Evolutionary conservation across 2,113 vertebrate genomes (phyloP).

Genomic region (Chiloscyllium plagiosum): DNA sequence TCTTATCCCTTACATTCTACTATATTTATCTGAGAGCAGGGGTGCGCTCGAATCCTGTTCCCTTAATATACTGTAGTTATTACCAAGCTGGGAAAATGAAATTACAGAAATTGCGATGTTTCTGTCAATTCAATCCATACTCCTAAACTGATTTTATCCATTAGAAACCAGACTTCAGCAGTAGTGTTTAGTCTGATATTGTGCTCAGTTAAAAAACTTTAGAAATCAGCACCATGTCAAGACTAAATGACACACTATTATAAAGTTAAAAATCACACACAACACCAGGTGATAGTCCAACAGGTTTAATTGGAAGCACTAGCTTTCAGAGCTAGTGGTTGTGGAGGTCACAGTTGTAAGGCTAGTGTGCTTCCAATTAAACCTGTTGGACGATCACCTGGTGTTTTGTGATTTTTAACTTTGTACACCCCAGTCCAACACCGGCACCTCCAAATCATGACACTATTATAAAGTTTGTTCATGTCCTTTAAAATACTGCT

Average conservation of each 20-base stretch:
- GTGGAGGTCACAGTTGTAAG: no score
- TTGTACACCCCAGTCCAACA: no score
- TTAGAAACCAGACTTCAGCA: not conserved
- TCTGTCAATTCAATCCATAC: not conserved
- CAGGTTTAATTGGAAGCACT: no score
- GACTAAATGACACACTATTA: not conserved
- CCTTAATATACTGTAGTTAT: not conserved
- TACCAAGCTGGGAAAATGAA: not conserved
- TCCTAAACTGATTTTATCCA: not conserved
- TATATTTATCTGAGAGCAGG: not conserved
- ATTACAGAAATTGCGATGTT: not conserved
- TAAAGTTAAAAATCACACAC: not conserved
- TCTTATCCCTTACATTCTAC: not conserved
- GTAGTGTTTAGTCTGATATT: not conserved
- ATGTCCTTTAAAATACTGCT: slow-evolving; percentile 16
- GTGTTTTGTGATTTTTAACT: no score
- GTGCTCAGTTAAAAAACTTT: not conserved
- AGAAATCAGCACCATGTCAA: not conserved
- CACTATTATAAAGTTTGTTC: slow-evolving; percentile 19
- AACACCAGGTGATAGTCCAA: no score
- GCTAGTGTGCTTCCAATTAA: no score
- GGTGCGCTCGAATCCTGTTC: not conserved
- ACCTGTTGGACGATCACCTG: no score
- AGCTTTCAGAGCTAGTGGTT: no score
- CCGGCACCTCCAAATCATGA: no score